Evolutionary conservation across 1,140 invertebrate genomes (phyloP), one percentile per base, ranked within the genome.

Genomic region (Adelges cooleyi): DNA sequence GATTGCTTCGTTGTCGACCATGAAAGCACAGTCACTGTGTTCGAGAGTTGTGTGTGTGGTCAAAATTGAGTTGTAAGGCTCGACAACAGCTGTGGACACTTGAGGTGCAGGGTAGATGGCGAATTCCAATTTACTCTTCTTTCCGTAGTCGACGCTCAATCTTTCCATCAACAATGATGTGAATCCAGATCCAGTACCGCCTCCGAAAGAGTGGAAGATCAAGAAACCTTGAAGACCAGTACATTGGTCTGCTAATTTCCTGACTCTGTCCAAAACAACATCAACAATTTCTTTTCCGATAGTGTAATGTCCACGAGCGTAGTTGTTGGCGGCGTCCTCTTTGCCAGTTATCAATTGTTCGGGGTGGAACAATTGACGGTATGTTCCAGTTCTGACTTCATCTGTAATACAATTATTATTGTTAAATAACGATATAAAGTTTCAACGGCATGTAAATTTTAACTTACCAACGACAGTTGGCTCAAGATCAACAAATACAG

Each of bases 311-410:
- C n/a, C n/a, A n/a, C n/a, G n/a, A n/a, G n/a, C n/a, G n/a, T n/a
- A n/a, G n/a, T n/a, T n/a, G n/a, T 89, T 92, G 8, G 89, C 87
- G 1, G 89, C 88, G 75, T 92, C 90, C 75, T 93, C 89, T 71
- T 89, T 89, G n/a, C 86, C 87, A 23, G 81, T 86, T 44, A 92
- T 82, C 9, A 92, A 74, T 68, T 87, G 83, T 65, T 86, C 83
- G 0, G 87, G 86, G 69, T 88, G 85, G 73, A 87, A 92, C 2
- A 92, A 77, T 59, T 84, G 79, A 8, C 83, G 75, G 75, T 89
- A 90, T 1, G 81, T 77, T 1, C 87, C 87, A 5, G 79, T 84
- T 67, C 87, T 77, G 62, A 91, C 83, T 76, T 91, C 87, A 59
- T 72, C 69, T 17, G 77, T 78, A 82, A 81, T 40, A 5, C 3